Base-by-base conservation (phyloP, 2,888 invertebrate genomes). In the Drosophila rubida region DNA sequence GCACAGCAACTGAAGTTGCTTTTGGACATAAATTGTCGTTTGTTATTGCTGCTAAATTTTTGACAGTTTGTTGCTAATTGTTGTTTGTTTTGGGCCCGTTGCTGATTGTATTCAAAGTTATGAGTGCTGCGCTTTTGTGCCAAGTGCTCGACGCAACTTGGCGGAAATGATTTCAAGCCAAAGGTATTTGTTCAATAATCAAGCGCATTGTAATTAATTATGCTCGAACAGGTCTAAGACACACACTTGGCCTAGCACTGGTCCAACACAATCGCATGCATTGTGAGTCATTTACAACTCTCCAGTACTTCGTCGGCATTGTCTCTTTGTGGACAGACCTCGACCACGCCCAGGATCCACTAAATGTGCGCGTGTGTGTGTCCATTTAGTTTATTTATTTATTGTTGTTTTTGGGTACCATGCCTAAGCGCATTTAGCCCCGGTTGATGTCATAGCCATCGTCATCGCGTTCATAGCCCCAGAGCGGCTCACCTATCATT, bases 61-160 rank as follows among this genome's bases (percentile, higher is more conserved):
- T 83, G 80, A 76, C 86, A 80, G 70, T 73, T 78, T 74, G 60
- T 61, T 86, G 82, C 78, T 82, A 82, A 86, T 82, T 82, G 75
- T 74, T 63, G 37, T 51, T 41, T 41, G 11, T 9, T 41, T 41
- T 14, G 39, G 25, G 19, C 9, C 27, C 41, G 11, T n/a, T n/a
- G 19, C 32, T 55, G 57, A 54, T 57, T 59, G 62, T 51, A 55
- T 44, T 60, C 59, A 41, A 22, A 54, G 30, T 41, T 11, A 57
- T 82, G 67, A 77, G 65, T 67, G 68, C 58, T 59, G 44, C 44
- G 60, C 78, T 66, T 63, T 73, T 77, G 68, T 76, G 30, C 14
- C 39, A 27, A 11, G 57, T 41, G 42, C 19, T 61, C 44, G 30
- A 25, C 27, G 6, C 41, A 14, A 19, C 19, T 19, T 19, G 49